Base-by-base conservation (phyloP, 2,113 vertebrate genomes). In the Strix uralensis region DNA sequence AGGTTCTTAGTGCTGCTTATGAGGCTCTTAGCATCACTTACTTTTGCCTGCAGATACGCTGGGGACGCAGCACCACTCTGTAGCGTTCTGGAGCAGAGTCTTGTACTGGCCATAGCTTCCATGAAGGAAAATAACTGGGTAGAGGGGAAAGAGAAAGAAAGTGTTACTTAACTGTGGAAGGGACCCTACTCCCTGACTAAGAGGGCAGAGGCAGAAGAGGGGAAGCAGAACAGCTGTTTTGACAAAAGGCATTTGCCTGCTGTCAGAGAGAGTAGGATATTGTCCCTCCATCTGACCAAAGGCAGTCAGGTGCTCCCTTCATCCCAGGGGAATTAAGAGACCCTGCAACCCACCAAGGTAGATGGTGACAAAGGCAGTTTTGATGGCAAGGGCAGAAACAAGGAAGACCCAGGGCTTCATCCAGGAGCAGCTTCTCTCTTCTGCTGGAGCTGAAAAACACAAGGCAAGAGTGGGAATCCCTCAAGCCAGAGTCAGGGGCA, bases 401-500 rank as follows among this genome's bases (percentile, higher is more conserved):
- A 96, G 61, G 79, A 81, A 90, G 38, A 94, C 6, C 57, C 88
- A 85, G 42, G 63, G 69, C 3, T 67, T 93, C 88, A 78, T 27
- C 61, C 57, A 54, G 74, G 79, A 40, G 21, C 61, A 92, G 12
- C 25, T 27, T 79, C 70, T 96, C 34, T 42, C 78, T 81, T 96
- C 61, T 40, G 27, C 40, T 57, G 59, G 21, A 15, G 15, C 81
- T 94, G 88, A 49, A 92, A 96, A 93, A 92, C 51, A 96, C 34
- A 81, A 92, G 55, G 34, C 34, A 81, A 65, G 40, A 90, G 21
- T 38, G 26, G 20, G 34, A 69, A 57, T 36, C 10, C 11, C 52
- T 8, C 15, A 47, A 20, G 3, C 23, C 36, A 30, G 17, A 61
- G 13, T 0, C 0, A 0, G 26, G 15, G 8, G 1, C 54, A 78